A percentile compares a stretch with the other conserved stretches of the same genome.
phyloP scores from a whole-genome alignment of 2,113 vertebrate genomes.

The Sapajus apella region DNA sequence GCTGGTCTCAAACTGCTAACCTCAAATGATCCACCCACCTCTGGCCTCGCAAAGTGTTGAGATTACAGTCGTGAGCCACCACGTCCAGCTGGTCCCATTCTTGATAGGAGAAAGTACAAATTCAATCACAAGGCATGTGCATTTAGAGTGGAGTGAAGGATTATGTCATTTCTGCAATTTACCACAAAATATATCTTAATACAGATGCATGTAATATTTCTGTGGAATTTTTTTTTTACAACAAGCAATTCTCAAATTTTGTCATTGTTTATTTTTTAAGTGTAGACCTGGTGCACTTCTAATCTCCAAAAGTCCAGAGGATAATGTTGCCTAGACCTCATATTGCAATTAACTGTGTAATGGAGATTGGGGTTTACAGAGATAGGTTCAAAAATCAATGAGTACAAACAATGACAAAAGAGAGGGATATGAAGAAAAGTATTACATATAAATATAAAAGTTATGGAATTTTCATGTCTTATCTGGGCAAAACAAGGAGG shows the following conservation, averaged over 20 bases:
- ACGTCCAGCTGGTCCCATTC: rapidly evolving
- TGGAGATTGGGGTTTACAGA: background rate
- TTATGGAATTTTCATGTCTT: background rate
- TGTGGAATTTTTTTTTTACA: background rate
- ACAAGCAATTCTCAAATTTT: background rate
- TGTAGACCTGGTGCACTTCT: background rate
- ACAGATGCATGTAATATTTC: background rate
- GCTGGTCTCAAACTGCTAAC: too few species aligned
- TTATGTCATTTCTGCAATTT: background rate
- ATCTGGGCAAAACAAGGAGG: background rate
- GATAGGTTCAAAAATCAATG: background rate
- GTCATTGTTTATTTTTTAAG: background rate
- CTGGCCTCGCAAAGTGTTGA: too few species aligned
- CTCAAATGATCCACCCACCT: too few species aligned
- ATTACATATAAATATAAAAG: background rate
- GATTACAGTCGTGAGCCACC: too few species aligned
- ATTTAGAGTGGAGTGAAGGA: background rate
- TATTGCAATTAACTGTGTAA: background rate
- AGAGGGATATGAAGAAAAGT: background rate
- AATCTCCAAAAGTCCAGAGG: background rate
- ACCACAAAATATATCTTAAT: background rate
- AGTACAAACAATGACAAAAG: background rate
- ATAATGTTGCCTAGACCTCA: background rate
- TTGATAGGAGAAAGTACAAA: background rate
- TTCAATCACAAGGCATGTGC: background rate